Evolutionary conservation across 92 coral and sea anemone species (phyloP).

Genomic region (Scolanthus callimorphus): DNA sequence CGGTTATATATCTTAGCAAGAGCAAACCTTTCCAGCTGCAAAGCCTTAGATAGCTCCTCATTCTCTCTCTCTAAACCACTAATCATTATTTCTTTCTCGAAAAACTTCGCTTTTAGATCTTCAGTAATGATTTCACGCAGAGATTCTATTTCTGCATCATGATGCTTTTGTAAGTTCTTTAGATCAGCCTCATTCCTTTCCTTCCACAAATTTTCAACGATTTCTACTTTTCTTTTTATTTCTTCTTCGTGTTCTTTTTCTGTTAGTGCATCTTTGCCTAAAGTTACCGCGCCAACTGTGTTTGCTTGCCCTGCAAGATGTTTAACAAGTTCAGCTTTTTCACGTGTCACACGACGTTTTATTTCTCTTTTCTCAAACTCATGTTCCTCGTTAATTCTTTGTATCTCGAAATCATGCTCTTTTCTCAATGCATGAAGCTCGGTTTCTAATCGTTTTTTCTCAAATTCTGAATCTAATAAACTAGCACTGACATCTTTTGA

Average conservation of each 20-base stretch:
- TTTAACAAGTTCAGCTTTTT: constrained; percentile 62
- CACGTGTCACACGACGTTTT: constrained; percentile 49
- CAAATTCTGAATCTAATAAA: constrained; percentile 10
- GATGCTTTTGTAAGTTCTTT: constrained; percentile 34
- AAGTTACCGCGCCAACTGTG: constrained; percentile 20
- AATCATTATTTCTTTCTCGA: constrained; percentile 39
- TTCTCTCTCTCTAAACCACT: constrained; percentile 50
- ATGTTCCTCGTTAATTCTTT: constrained; percentile 30
- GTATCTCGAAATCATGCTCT: constrained; percentile 25
- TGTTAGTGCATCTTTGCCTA: constrained; percentile 28
- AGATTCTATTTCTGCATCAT: constrained; percentile 40
- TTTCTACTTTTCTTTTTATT: constrained; percentile 33
- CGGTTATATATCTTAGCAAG: constrained; percentile 65
- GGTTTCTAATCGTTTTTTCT: constrained; percentile 14
- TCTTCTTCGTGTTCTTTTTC: constrained; percentile 35
- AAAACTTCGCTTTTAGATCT: constrained; percentile 26
- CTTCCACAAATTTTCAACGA: constrained; percentile 48
- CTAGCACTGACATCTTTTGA: too few relatives aligned
- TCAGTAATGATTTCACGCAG: constrained; percentile 14
- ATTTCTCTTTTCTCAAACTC: constrained; percentile 38
- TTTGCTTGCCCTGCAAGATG: constrained; percentile 32
- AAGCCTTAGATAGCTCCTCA: constrained; percentile 27
- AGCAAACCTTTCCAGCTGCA: constrained; percentile 69
- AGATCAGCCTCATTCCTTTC: constrained; percentile 51
- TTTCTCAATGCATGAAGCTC: constrained; percentile 20